Percentiles rank a stretch among this genome's conserved stretches.
phyloP scores from a whole-genome alignment of 2,113 vertebrate species.

The Ceuthmochares aereus region DNA sequence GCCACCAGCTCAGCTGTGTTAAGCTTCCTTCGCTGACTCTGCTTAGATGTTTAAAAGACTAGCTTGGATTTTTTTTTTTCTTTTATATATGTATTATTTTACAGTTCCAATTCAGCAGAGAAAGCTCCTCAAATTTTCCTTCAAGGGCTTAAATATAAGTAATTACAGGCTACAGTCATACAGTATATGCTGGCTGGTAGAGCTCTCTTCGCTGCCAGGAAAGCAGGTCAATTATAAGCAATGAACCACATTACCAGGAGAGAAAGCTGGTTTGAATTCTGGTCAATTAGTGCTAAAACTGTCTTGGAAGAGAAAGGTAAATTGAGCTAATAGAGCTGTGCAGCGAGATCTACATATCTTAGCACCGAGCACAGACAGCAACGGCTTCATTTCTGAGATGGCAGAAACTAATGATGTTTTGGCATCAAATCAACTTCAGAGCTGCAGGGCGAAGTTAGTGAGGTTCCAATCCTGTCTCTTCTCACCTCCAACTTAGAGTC shows the following conservation, averaged over 20 bases:
- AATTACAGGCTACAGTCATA: conserved; percentile 7
- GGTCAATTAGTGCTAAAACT: conserved; percentile 40
- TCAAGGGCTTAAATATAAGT: background rate
- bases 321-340: conserved; percentile 19
- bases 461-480: background rate
- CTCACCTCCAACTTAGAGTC: background rate
- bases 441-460: background rate
- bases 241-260: conserved; percentile 20
- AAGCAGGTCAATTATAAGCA: conserved; percentile 42
- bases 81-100: background rate
- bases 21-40: background rate
- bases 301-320: conserved; percentile 29
- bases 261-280: conserved; percentile 47
- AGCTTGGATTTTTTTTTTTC: background rate
- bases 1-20: background rate
- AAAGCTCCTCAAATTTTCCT: conserved; percentile 41
- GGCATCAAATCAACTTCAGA: background rate
- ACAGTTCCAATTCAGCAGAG: background rate
- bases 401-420: conserved; percentile 14
- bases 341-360: background rate
- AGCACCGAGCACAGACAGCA: background rate
- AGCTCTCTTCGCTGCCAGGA: conserved; percentile 40
- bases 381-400: background rate
- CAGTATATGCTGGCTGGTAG: conserved; percentile 13
- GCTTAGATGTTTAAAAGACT: background rate